These are phyloP conservation scores for Drosophila ogumai DNA, from an alignment of 1,140 invertebrate genomes.

Conservation along the genomic window DNA sequence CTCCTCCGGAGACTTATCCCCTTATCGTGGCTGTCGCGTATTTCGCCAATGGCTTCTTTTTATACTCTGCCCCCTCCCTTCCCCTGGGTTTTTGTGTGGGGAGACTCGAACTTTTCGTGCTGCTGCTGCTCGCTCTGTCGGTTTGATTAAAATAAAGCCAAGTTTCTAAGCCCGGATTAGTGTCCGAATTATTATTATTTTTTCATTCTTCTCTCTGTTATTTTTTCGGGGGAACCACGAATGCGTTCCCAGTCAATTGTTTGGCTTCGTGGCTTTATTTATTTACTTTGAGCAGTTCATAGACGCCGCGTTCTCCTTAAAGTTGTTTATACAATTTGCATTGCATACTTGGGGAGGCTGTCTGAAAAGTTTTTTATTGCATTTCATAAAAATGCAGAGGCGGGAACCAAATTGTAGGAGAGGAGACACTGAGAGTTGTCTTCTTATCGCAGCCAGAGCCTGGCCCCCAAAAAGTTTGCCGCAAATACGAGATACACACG, in stretches of 20 bases:
- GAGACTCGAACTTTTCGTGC: slow-evolving; percentile 31
- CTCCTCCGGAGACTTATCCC: slow-evolving; percentile 12
- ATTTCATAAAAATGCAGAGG: slow-evolving; percentile 66
- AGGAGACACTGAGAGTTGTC: slow-evolving; percentile 4
- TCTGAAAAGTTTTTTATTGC: slow-evolving; percentile 82
- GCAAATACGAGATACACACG: slow-evolving; percentile 17
- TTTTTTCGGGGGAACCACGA: slow-evolving; percentile 37
- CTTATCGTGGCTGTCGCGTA: slow-evolving; percentile 54
- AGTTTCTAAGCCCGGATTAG: slow-evolving; percentile 82
- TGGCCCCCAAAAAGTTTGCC: slow-evolving; percentile 36
- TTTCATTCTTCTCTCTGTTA: slow-evolving; percentile 38
- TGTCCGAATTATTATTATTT: slow-evolving; percentile 64
- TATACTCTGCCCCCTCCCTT: slow-evolving; percentile 7
- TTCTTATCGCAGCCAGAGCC: slow-evolving; percentile 50
- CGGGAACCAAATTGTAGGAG: background rate
- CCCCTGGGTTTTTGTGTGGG: slow-evolving; percentile 7
- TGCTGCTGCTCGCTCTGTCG: slow-evolving; percentile 41
- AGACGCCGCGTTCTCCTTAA: slow-evolving; percentile 31
- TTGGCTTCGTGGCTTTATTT: slow-evolving; percentile 55
- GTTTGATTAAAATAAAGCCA: slow-evolving; percentile 83
- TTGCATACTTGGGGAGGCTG: slow-evolving; percentile 55
- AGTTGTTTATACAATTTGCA: slow-evolving; percentile 68
- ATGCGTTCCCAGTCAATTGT: slow-evolving; percentile 59
- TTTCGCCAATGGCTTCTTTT: slow-evolving; percentile 65
- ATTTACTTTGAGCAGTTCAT: slow-evolving; percentile 41